Conservation (phyloP, 2,888 invertebrate species). For the Hyppa rectilinea region DNA sequence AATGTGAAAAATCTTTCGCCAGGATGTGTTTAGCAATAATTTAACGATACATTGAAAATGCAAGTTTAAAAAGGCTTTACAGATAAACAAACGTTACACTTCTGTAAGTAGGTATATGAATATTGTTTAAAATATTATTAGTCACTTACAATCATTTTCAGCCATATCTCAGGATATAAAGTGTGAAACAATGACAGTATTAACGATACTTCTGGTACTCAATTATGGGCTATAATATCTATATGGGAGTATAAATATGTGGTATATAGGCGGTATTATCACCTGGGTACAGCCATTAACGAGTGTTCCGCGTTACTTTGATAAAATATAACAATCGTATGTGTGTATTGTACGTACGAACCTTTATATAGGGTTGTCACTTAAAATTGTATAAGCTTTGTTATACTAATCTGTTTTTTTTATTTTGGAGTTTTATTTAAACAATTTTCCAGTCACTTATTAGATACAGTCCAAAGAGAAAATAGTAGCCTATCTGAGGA, state of each 20-base stretch:
- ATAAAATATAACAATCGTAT: conserved; percentile 60
- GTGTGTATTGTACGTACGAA: conserved; percentile 40
- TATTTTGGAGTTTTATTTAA: too few species aligned
- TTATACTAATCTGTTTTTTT: too few species aligned
- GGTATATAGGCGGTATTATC: conserved; percentile 30
- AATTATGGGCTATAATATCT: conserved; percentile 3
- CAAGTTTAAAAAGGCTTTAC: not conserved
- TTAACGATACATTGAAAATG: not conserved
- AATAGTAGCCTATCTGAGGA: too few species aligned
- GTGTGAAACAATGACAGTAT: conserved; percentile 4
- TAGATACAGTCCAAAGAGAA: too few species aligned
- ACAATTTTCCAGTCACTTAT: too few species aligned
- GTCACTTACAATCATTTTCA: conserved; percentile 5
- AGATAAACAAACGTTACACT: not conserved
- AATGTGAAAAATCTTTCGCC: too few species aligned
- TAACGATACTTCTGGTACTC: conserved; percentile 25
- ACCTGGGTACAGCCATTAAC: conserved; percentile 2
- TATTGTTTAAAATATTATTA: not conserved
- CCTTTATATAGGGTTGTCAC: conserved; percentile 48
- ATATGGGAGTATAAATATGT: conserved; percentile 21
- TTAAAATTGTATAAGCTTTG: not conserved
- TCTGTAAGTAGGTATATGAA: not conserved
- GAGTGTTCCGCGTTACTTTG: conserved; percentile 58
- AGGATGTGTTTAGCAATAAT: not conserved
- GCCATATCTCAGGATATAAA: not conserved